Evolutionary conservation across 2,113 vertebrate genomes (phyloP).

Genomic region (Balaenoptera acutorostrata): DNA sequence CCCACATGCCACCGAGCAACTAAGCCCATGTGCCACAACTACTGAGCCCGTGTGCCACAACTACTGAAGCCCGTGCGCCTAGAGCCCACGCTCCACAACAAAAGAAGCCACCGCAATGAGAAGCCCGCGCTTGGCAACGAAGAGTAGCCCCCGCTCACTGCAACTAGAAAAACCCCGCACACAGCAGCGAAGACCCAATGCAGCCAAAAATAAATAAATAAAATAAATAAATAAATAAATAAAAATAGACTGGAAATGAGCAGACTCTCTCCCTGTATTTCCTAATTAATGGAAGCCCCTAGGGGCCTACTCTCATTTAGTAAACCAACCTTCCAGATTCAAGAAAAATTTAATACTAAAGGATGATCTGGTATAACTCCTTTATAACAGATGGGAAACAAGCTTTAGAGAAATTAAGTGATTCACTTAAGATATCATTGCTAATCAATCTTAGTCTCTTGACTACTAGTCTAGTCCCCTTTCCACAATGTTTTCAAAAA

Average conservation of each 20-base stretch:
- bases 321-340: not conserved
- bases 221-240: not conserved
- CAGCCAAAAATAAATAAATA: too few relatives aligned
- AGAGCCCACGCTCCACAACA: too few relatives aligned
- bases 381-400: not conserved
- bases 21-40: too few relatives aligned
- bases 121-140: too few relatives aligned
- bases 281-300: slow-evolving; percentile 39
- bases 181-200: too few relatives aligned
- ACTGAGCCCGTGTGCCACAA: too few relatives aligned
- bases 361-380: not conserved
- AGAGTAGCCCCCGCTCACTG: too few relatives aligned
- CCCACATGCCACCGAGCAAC: too few relatives aligned
- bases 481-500: not conserved
- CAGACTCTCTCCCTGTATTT: slow-evolving; percentile 5
- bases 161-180: too few relatives aligned
- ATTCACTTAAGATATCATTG: not conserved
- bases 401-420: slow-evolving; percentile 7
- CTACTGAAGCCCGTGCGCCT: too few relatives aligned
- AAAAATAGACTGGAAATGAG: not conserved
- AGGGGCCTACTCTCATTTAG: not conserved
- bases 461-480: not conserved
- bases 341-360: slow-evolving; percentile 16
- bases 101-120: too few relatives aligned
- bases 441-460: not conserved